Evolutionary conservation across 2,113 vertebrate species (phyloP).

Genomic region (Talpa occidentalis): DNA sequence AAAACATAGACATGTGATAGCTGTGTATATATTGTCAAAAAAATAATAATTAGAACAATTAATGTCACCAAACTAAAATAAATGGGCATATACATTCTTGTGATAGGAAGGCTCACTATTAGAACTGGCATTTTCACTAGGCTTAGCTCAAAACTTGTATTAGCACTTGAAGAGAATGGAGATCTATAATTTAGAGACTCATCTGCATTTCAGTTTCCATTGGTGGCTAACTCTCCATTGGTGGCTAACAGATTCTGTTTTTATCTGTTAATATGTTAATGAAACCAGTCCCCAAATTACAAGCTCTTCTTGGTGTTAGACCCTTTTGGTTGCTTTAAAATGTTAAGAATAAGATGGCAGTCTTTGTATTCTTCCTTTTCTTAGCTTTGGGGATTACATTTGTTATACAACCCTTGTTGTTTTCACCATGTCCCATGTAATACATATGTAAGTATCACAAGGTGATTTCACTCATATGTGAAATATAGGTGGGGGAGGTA

Average conservation of each 20-base stretch:
- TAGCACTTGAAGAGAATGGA: not conserved
- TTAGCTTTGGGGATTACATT: not conserved
- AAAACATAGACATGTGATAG: not conserved
- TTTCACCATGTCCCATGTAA: not conserved
- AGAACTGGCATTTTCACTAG: not conserved
- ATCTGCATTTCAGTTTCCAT: not conserved
- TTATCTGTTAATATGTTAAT: not conserved
- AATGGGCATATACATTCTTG: not conserved
- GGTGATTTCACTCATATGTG: no score
- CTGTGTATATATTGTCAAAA: not conserved
- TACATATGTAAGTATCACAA: no score
- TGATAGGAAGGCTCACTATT: not conserved
- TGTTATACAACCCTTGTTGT: not conserved
- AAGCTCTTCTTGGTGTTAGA: not conserved
- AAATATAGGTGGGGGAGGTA: not conserved
- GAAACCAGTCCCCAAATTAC: not conserved
- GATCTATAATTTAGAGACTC: not conserved
- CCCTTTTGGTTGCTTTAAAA: not conserved
- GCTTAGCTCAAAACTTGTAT: not conserved
- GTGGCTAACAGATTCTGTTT: slow-evolving; percentile 18
- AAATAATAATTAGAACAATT: not conserved
- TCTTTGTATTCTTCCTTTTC: not conserved
- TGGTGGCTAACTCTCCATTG: not conserved
- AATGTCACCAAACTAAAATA: not conserved
- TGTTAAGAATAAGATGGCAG: not conserved